Percentiles rank a stretch among this genome's conserved stretches.
These are phyloP conservation scores for Coleophora flavipennella DNA, from an alignment of 2,888 invertebrate genomes.

Conservation along the genomic window DNA sequence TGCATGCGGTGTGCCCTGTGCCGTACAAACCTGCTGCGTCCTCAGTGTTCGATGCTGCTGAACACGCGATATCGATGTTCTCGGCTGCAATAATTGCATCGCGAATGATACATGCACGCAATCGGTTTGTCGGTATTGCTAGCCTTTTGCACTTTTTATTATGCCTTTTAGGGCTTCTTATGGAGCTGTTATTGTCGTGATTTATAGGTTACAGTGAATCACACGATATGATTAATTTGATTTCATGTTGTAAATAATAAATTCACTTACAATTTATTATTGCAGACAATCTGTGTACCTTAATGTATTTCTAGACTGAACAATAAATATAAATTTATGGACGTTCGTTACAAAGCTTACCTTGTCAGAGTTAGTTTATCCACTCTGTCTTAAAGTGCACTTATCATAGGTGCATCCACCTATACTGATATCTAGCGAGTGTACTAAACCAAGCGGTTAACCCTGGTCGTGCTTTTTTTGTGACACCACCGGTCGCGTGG, in stretches of 20 bases:
- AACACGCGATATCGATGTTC: constrained; percentile 64
- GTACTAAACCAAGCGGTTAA: too few relatives aligned
- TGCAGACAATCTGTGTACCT: background rate
- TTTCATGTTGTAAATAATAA: background rate
- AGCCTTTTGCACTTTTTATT: constrained; percentile 24
- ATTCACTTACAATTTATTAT: background rate
- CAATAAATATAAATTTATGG: too few relatives aligned
- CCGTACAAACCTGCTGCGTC: constrained; percentile 14
- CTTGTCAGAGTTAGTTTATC: too few relatives aligned
- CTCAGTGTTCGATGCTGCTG: constrained; percentile 21
- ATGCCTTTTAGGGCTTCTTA: constrained; percentile 37
- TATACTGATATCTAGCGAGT: too few relatives aligned
- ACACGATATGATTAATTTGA: constrained; percentile 8
- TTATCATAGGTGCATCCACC: too few relatives aligned
- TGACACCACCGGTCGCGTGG: too few relatives aligned
- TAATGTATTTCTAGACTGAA: too few relatives aligned
- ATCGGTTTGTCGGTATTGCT: constrained; percentile 37
- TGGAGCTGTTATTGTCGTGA: constrained; percentile 31
- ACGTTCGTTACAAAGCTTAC: too few relatives aligned
- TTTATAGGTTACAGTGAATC: constrained; percentile 25
- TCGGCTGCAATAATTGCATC: constrained; percentile 54
- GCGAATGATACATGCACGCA: constrained; percentile 64
- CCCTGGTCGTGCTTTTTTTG: too few relatives aligned
- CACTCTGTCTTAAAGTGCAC: too few relatives aligned
- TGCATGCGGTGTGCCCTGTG: too few relatives aligned